A percentile compares a stretch with the other conserved stretches of the same genome.
Conservation (phyloP, 1,140 invertebrate genomes). For the Telenomus remus region DNA sequence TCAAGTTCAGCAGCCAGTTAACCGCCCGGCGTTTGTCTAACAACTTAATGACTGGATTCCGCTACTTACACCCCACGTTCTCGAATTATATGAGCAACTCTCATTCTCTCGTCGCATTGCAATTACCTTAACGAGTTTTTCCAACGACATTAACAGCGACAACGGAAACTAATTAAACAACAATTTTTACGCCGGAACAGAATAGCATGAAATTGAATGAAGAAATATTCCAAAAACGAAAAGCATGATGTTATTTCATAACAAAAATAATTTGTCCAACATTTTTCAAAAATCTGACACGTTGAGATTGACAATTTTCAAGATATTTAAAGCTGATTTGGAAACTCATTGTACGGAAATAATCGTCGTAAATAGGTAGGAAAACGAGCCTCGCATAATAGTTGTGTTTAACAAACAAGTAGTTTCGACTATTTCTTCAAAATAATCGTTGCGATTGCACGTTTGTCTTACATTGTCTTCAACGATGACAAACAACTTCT, state of each 20-base stretch:
- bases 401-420: not conserved
- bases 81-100: constrained; percentile 8
- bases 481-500: constrained; percentile 17
- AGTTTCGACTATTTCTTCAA: not conserved
- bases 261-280: too few relatives aligned
- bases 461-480: not conserved
- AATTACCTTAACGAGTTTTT: constrained; percentile 23
- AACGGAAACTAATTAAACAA: not conserved
- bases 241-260: too few relatives aligned
- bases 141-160: constrained; percentile 11
- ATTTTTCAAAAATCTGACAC: too few relatives aligned
- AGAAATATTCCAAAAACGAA: too few relatives aligned
- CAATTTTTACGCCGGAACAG: too few relatives aligned
- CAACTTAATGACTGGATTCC: constrained; percentile 72
- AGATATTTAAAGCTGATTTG: too few relatives aligned
- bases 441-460: not conserved
- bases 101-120: constrained; percentile 14
- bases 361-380: too few relatives aligned
- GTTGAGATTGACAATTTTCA: too few relatives aligned
- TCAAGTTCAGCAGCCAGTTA: constrained; percentile 69
- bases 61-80: constrained; percentile 60
- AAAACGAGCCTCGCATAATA: too few relatives aligned
- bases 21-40: constrained; percentile 58
- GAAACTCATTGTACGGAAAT: too few relatives aligned
- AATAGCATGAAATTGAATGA: not conserved